These are phyloP conservation scores for Drosophila nigricruria DNA, from an alignment of 2,888 invertebrate species.

Conservation along the genomic window DNA sequence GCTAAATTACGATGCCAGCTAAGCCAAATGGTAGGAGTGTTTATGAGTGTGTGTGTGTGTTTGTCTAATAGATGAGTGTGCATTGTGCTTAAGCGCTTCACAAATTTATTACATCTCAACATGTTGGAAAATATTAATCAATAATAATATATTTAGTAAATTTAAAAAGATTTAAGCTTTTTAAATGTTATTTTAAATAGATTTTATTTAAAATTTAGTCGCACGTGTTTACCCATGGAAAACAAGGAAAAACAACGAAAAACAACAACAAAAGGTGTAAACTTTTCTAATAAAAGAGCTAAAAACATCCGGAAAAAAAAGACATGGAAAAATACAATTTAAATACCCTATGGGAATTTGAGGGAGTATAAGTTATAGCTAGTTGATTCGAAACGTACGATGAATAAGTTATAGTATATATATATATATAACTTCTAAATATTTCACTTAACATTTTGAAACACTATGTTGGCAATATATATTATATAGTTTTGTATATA, in stretches of 20 bases:
- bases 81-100: background rate
- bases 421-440: background rate
- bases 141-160: background rate
- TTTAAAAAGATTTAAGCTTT: background rate
- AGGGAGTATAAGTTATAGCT: too few relatives aligned
- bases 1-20: slow-evolving; percentile 42
- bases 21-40: slow-evolving; percentile 4
- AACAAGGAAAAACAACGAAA: slow-evolving; percentile 7
- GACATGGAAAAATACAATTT: background rate
- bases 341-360: background rate
- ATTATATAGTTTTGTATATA: too few relatives aligned
- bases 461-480: too few relatives aligned
- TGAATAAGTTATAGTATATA: background rate
- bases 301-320: slow-evolving; percentile 29
- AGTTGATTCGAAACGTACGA: background rate
- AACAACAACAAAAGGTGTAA: slow-evolving; percentile 38
- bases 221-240: slow-evolving; percentile 2
- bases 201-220: slow-evolving; percentile 5
- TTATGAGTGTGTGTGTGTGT: background rate
- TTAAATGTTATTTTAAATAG: slow-evolving; percentile 11
- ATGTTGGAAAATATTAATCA: too few relatives aligned
- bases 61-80: slow-evolving; percentile 7
- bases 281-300: slow-evolving; percentile 61
- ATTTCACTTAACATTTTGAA: too few relatives aligned
- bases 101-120: slow-evolving; percentile 26